phyloP scores from a whole-genome alignment of 2,888 invertebrate species.

The Rhopalosiphum nymphaeae region DNA sequence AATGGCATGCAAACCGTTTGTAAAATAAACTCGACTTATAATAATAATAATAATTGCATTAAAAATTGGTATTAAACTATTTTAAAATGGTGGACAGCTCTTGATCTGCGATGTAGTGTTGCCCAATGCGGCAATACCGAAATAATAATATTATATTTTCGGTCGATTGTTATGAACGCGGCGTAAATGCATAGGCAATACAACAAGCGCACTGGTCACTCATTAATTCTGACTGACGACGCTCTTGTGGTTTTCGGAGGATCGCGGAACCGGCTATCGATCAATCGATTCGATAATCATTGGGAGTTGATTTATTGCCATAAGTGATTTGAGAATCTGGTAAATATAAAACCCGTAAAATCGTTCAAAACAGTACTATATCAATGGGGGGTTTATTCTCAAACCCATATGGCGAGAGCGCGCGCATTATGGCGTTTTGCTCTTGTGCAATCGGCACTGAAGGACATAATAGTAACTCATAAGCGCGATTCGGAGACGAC shows the following conservation, averaged over 20 bases:
- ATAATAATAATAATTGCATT: not conserved
- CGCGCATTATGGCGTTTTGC: not conserved
- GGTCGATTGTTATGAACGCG: not conserved
- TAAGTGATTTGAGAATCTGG: not conserved
- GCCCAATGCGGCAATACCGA: not conserved
- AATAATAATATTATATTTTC: not conserved
- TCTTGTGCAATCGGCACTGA: not conserved
- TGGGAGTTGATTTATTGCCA: not conserved
- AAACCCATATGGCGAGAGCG: not conserved
- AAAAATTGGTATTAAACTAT: not conserved
- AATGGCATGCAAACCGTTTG: not conserved
- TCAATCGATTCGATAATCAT: not conserved
- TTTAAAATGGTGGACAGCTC: not conserved
- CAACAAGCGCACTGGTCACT: not conserved
- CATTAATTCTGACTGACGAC: not conserved
- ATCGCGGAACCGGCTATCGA: not conserved
- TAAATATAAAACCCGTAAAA: not conserved
- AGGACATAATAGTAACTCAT: not conserved
- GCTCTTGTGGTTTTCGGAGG: not conserved
- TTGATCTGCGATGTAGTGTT: not conserved
- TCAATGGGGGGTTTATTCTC: not conserved
- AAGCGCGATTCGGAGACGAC: no score
- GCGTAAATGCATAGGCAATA: conserved; percentile 19
- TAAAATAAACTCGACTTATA: not conserved
- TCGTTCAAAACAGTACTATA: not conserved